Conservation (phyloP, 2,888 invertebrate genomes). For the Hetaerina titia region DNA sequence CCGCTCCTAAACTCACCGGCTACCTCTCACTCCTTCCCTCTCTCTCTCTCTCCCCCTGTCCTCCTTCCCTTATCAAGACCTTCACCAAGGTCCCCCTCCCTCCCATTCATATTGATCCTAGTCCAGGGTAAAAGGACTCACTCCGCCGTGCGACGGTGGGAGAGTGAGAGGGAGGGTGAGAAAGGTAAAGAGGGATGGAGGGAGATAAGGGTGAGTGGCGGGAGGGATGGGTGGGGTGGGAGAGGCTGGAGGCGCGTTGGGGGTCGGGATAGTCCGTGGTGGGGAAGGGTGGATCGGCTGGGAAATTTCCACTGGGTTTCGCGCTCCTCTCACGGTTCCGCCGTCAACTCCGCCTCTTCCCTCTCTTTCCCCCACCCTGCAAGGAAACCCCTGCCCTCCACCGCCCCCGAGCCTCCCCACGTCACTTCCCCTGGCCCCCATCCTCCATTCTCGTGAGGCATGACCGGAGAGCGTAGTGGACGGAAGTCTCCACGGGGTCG, state of each 20-base stretch:
- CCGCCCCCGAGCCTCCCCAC: background rate
- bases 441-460: background rate
- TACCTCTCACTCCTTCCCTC: background rate
- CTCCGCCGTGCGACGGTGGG: background rate
- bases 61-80: background rate
- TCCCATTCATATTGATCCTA: constrained; percentile 58
- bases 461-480: background rate
- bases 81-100: background rate
- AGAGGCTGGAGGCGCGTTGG: too few relatives aligned
- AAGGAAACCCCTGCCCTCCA: background rate
- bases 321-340: constrained; percentile 28
- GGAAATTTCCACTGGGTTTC: constrained; percentile 64
- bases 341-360: background rate
- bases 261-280: background rate
- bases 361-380: too few relatives aligned
- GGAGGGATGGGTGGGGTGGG: background rate
- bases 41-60: background rate
- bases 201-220: background rate
- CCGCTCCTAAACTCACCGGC: background rate
- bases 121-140: constrained; percentile 36
- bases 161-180: background rate
- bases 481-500: background rate
- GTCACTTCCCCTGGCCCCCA: background rate
- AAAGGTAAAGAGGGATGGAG: background rate
- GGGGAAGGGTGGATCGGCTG: constrained; percentile 28